Evolutionary conservation across 2,888 invertebrate species (phyloP), one percentile per base, ranked within the genome.

Genomic region (Eristalis intricaria): DNA sequence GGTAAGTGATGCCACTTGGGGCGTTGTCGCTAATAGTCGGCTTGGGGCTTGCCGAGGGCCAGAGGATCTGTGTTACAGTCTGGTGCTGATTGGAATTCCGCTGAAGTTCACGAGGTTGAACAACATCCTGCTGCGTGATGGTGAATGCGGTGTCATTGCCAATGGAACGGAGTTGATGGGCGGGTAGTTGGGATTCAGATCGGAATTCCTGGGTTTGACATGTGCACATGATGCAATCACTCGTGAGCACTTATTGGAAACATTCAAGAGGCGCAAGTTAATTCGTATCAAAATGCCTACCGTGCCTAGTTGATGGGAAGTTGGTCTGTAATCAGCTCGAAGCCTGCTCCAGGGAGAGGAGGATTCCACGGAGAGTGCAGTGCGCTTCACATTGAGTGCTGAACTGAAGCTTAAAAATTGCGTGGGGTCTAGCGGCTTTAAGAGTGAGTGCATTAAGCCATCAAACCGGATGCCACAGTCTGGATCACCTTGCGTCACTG

Each of bases 1-100:
- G 60, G 35, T 68, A 66, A 71, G 84, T 84, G 84, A 84, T 80
- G 75, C 50, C 65, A 56, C 60, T 65, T 71, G 69, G 82, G 86
- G 82, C 82, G 82, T 86, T 82, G 82, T 82, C 86, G 70, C 60
- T 60, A 35, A 26, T 60, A 68, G 74, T 71, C 50, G 50, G 8
- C 50, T 50, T 50, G 71, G 68, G 63, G 66, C 32, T 61, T 58
- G 19, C n/a, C 22, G 26, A 73, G 60, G 70, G 40, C 40, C 50
- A 43, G 11, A 64, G 65, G 79, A 84, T 79, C 61, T 65, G 29
- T 66, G 75, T 73, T 78, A 35, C n/a, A 73, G 60, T 58, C 63
- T 73, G 56, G 71, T 68, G 63, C 40, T 73, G 79, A 73, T 85
- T 77, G 58, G 61, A 68, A 85, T 85, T 85, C 81, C 64, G 29